A percentile compares a stretch with the other conserved stretches of the same genome.
Evolutionary conservation across 2,888 invertebrate genomes (phyloP).

Genomic region (Caradrina clavipalpis): DNA sequence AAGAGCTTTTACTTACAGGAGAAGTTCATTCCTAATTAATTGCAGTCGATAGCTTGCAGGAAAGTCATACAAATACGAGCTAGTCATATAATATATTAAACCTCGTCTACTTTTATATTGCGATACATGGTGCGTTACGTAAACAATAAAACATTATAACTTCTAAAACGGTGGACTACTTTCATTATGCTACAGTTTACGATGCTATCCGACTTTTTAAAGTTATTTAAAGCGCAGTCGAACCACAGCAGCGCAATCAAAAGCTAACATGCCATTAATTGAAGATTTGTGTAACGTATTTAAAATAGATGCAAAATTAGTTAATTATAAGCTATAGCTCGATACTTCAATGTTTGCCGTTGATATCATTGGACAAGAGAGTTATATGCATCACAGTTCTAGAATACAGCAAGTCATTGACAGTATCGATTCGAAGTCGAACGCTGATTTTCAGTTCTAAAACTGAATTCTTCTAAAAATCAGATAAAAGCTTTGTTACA

Average conservation of each 20-base stretch:
- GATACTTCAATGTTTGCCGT: too few species aligned
- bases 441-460: too few species aligned
- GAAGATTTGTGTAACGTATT: slow-evolving; percentile 3
- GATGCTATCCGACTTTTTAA: slow-evolving; percentile 25
- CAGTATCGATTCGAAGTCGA: too few species aligned
- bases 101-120: not conserved
- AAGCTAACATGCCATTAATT: not conserved
- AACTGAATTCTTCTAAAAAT: too few species aligned
- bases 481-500: too few species aligned
- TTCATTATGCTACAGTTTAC: slow-evolving; percentile 22
- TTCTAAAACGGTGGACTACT: slow-evolving; percentile 21
- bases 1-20: not conserved
- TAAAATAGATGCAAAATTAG: not conserved
- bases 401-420: too few species aligned
- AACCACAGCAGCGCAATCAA: slow-evolving; percentile 19
- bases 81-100: not conserved
- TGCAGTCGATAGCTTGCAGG: not conserved
- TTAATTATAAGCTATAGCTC: not conserved
- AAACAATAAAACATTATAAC: slow-evolving; percentile 10
- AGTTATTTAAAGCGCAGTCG: slow-evolving; percentile 36
- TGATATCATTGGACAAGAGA: too few species aligned
- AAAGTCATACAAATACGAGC: not conserved
- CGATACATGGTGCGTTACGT: not conserved
- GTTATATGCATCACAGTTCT: too few species aligned
- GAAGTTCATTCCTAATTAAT: not conserved